A percentile compares a stretch with the other conserved stretches of the same genome.
phyloP scores from a whole-genome alignment of 2,888 invertebrate genomes.

The Phortica magna region DNA sequence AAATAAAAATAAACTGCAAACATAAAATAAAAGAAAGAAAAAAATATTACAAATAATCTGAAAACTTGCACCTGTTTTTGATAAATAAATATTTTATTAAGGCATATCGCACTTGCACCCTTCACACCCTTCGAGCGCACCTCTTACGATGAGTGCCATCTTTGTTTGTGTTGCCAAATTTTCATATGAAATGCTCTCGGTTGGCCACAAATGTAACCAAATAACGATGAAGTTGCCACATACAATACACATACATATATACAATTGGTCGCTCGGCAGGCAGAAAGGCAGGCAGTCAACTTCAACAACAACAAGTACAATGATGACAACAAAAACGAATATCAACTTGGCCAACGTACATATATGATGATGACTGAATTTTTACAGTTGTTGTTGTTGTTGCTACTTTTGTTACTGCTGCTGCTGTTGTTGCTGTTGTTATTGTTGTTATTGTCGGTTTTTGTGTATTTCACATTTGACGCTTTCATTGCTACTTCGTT shows the following conservation, averaged over 20 bases:
- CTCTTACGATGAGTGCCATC: neutral
- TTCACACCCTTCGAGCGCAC: neutral
- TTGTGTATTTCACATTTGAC: neutral
- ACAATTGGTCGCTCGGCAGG: neutral
- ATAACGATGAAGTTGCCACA: slow-evolving; percentile 13
- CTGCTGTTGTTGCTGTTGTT: neutral
- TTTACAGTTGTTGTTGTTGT: slow-evolving; percentile 4
- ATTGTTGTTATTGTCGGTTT: neutral
- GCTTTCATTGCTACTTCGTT: neutral
- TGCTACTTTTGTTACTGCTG: neutral
- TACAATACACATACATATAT: neutral
- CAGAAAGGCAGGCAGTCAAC: neutral
- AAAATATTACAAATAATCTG: neutral
- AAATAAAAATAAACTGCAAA: neutral
- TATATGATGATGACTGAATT: slow-evolving; percentile 14
- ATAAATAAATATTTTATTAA: slow-evolving; percentile 6
- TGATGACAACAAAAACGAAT: neutral
- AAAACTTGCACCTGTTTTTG: slow-evolving; percentile 6
- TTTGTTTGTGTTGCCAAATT: slow-evolving; percentile 3
- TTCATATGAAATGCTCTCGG: slow-evolving; percentile 26
- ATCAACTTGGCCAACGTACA: neutral
- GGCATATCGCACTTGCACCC: neutral
- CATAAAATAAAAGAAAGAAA: neutral
- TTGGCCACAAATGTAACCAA: slow-evolving; percentile 30
- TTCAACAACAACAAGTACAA: neutral